Evolutionary conservation across 53 echinoderm and acorn worm genomes (phyloP), one percentile per base, ranked within the genome.

Genomic region (Arbacia lixula): DNA sequence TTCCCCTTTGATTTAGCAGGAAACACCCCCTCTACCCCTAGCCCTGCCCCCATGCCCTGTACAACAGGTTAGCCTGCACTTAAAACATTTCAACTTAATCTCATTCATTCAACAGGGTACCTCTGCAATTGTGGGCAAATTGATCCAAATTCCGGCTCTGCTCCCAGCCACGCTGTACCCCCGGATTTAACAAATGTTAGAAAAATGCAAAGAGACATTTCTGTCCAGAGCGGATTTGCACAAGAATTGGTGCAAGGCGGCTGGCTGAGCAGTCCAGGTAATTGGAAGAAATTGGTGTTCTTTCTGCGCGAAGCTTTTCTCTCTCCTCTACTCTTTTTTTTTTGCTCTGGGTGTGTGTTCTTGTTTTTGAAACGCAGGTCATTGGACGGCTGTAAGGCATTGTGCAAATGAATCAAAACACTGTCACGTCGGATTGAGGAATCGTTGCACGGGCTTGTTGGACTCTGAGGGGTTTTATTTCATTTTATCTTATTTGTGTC

Each of bases 51-150:
- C n/a, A n/a, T n/a, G n/a, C n/a, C 34, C 69, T 3, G 22, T 5
- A 40, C 69, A 69, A 69, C 69, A 69, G 69, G 69, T 69, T 42
- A 1, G 22, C 69, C 29, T 69, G 69, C 40, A 69, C 69, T 69
- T 69, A 43, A 66, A 69, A 27, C 40, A 26, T 41, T 33, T 69
- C 9, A 24, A n/a, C n/a, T 43, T 69, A 69, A 69, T 69, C 42
- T 41, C 42, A 69, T 69, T 69, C 69, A 69, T 69, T 21, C 69
- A n/a, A n/a, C n/a, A n/a, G n/a, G n/a, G n/a, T n/a, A n/a, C n/a
- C n/a, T n/a, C 40, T 41, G 43, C 69, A 24, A 69, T 28, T 9
- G 69, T 69, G 43, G 40, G 43, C 43, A 40, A 69, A 42, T 69
- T 69, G 43, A 43, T 43, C 42, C 43, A 69, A 69, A 69, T 69